A percentile compares a stretch with the other conserved stretches of the same genome.
phyloP scores from a whole-genome alignment of 2,797 vertebrate species.

The Lagocephalus sceleratus region DNA sequence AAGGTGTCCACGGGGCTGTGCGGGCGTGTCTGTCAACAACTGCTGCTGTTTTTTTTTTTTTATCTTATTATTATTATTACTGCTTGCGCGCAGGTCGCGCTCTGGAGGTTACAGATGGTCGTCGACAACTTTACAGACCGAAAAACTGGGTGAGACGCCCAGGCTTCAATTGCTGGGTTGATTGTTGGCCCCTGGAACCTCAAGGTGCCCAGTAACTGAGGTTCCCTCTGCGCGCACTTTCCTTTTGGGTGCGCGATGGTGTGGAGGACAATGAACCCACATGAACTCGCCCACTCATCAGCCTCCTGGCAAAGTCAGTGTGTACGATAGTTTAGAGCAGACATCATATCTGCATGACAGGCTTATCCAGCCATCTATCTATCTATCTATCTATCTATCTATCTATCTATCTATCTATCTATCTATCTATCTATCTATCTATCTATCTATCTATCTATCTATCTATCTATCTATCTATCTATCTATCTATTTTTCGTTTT shows the following conservation, averaged over 20 bases:
- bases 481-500: conserved; percentile 5
- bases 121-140: conserved; percentile 30
- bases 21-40: conserved; percentile 54
- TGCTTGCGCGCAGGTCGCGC: conserved; percentile 1
- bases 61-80: conserved; percentile 1
- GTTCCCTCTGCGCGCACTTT: background rate
- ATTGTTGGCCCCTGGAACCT: background rate
- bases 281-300: conserved; percentile 29
- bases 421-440: no score
- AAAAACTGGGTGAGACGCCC: background rate
- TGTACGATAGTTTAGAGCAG: conserved; percentile 32
- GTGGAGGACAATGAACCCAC: conserved; percentile 24
- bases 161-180: background rate
- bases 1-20: conserved; percentile 49
- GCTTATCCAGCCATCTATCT: background rate
- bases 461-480: conserved; percentile 1
- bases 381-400: no score
- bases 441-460: background rate
- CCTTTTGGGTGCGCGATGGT: conserved; percentile 7
- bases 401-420: no score
- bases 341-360: conserved; percentile 25
- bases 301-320: conserved; percentile 26
- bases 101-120: conserved; percentile 25
- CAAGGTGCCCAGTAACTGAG: background rate
- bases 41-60: conserved; percentile 45